Evolutionary conservation across 2,888 invertebrate species (phyloP), one percentile per base, ranked within the genome.

Genomic region (Ametastegia equiseti): DNA sequence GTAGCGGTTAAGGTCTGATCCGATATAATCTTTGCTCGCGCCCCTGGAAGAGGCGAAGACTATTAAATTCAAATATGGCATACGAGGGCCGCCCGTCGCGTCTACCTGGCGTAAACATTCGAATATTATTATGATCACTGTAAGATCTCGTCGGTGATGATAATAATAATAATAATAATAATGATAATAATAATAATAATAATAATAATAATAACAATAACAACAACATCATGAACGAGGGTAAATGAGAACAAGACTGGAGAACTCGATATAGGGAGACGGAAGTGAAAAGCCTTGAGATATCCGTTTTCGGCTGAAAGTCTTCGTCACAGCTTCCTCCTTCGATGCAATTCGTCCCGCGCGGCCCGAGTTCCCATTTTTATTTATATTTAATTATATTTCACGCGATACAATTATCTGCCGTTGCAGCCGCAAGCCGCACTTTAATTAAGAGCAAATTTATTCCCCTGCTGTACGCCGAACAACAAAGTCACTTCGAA

Each of bases 271-370:
- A 19, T 54, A 82, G 81, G 85, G 81, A 88, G 85, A 83, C 88
- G 87, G 88, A 89, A 88, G 87, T 87, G 81, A 73, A 82, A 84
- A 86, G 83, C 88, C 88, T 89, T 89, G 88, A 83, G 19, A 73
- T 82, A 33, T 81, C 89, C 88, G 86, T 88, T 88, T 88, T 75
- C n/a, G 75, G 75, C 36, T 19, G 30, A 69, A 69, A 75, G 33
- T 19, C 30, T 30, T 73, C 75, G 75, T 50, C 75, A 36, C 50
- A 19, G 50, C 19, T 75, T 75, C 75, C 75, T 75, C 50, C 75
- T 54, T 54, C 75, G 54, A 75, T 30, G 36, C 75, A 23, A 75
- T 75, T 75, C 75, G 54, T 75, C 50, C 4, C 36, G 54, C 3
- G 7, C 19, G 54, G 50, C 50, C 4, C 36, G 54, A 1, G 7